These are phyloP conservation scores for Anguilla japonica DNA, from an alignment of 2,113 vertebrate species.

Conservation along the genomic window DNA sequence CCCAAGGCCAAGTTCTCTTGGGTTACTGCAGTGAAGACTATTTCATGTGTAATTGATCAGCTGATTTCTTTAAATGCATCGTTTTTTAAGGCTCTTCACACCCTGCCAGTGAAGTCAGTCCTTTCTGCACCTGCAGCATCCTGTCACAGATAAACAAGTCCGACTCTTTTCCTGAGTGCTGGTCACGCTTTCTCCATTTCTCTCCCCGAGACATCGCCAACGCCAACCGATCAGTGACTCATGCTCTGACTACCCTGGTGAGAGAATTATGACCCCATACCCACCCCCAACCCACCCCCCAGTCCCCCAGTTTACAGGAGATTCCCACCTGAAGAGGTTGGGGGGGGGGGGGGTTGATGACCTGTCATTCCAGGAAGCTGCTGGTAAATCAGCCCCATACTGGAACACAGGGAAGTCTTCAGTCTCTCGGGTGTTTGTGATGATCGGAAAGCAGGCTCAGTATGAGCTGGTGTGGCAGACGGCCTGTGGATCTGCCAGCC, in stretches of 20 bases:
- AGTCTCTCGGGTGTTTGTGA: conserved; percentile 3
- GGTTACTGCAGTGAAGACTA: background rate
- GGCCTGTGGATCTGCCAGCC: conserved; percentile 7
- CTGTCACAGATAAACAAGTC: background rate
- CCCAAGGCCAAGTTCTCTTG: background rate
- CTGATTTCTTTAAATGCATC: background rate
- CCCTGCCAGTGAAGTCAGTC: background rate
- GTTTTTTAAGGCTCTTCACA: background rate
- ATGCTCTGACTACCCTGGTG: background rate
- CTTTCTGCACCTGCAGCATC: background rate
- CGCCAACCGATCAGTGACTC: conserved; percentile 12
- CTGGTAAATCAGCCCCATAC: background rate
- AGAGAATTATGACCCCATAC: conserved; percentile 5
- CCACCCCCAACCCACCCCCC: background rate
- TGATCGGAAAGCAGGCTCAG: background rate
- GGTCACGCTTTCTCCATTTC: background rate
- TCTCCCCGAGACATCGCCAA: background rate
- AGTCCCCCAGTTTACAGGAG: no score
- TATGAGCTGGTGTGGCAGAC: conserved; percentile 19
- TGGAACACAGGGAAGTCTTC: background rate
- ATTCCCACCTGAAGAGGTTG: no score
- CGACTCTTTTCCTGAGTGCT: background rate
- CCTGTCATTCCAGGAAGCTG: background rate
- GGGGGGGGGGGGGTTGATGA: background rate
- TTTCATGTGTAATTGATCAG: background rate